phyloP scores from a whole-genome alignment of 2,113 vertebrate genomes.

The Ptilorrhoa leucosticta region DNA sequence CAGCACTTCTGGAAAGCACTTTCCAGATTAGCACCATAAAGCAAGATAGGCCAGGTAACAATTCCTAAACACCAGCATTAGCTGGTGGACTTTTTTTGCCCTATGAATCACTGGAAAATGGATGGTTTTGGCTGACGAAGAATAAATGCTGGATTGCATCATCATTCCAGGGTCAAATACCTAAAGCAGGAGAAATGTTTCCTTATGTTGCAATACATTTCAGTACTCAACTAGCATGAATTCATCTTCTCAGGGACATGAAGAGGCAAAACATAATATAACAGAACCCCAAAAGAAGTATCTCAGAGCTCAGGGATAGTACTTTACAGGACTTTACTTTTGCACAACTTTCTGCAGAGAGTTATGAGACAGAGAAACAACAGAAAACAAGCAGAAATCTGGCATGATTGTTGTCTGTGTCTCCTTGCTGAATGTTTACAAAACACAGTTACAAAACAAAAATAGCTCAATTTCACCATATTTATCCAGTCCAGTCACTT shows the following conservation, averaged over 20 bases:
- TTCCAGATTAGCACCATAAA: neutral
- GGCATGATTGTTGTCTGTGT: neutral
- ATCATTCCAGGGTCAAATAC: neutral
- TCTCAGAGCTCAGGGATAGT: neutral
- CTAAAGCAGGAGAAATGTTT: neutral
- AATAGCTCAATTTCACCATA: neutral
- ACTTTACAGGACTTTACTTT: neutral
- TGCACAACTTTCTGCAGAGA: neutral
- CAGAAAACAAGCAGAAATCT: neutral
- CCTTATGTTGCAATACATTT: neutral
- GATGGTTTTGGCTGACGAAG: neutral
- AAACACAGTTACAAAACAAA: neutral
- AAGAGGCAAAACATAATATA: neutral
- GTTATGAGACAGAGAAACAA: neutral
- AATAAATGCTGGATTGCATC: neutral
- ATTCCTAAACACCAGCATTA: neutral
- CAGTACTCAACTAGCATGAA: neutral
- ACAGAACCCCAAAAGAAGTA: neutral
- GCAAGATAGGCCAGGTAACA: neutral
- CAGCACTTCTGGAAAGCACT: neutral
- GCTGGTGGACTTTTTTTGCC: neutral
- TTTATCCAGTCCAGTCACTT: neutral
- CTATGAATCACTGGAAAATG: neutral
- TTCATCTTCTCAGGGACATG: neutral
- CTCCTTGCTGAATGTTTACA: neutral